Base-by-base conservation (phyloP, 2,888 invertebrate species). In the Melangyna quadrimaculata region DNA sequence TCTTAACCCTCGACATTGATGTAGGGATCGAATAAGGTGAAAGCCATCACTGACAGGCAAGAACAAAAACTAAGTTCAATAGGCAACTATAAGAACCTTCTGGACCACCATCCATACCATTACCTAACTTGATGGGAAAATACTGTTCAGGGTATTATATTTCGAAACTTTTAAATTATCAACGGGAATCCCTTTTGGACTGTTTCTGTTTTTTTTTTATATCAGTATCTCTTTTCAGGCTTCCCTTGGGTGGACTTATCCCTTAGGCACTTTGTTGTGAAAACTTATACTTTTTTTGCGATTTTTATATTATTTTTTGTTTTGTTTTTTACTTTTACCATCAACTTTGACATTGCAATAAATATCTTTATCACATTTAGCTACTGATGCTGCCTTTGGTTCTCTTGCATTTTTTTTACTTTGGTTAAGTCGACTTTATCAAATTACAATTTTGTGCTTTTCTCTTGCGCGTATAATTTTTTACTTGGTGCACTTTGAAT, bases 381-480 rank as follows among this genome's bases (percentile, higher is more conserved):
- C 51, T 19, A 12, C 22, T 27, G 40, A 9, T n/a, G 3, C 19
- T 63, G 32, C 72, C n/a, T 5, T 10, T 19, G 29, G n/a, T n/a
- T n/a, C n/a, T n/a, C 12, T 1, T 51, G 12, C 24, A 2, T 51
- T 10, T 4, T 51, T 8, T 24, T 22, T 70, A n/a, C 40, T 32
- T 6, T 22, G 51, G 55, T 32, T 80, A 24, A 32, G 81, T 65
- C 55, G 71, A 81, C 71, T 81, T 71, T 77, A 81, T 81, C 71
- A 81, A 81, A 81, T 81, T 81, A 81, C 77, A 77, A 67, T 77
- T 75, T 67, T 59, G 17, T 17, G 43, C 70, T 48, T 71, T 63
- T 53, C 22, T 61, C 74, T 63, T 65, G 27, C 43, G 74, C 55
- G 70, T 75, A 45, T 45, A 32, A 55, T 53, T 59, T 51, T 70